phyloP scores from a whole-genome alignment of 37 sponge, comb jelly and placozoan species.

The Theonella swinhoei region DNA sequence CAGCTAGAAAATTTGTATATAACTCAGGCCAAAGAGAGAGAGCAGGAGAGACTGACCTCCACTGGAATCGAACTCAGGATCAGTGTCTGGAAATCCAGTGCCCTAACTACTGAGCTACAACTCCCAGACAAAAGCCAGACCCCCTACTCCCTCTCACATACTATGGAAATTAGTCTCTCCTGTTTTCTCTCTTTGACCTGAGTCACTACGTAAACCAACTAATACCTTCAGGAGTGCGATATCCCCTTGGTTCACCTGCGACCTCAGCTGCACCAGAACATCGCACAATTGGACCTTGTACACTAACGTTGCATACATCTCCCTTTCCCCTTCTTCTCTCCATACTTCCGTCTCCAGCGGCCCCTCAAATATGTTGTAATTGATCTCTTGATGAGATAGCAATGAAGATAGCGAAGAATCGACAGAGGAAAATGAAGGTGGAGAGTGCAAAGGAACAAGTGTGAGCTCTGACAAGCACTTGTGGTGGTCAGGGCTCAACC shows the following conservation, averaged over 20 bases:
- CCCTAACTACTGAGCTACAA: no score
- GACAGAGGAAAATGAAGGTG: not conserved
- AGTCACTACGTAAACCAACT: no score
- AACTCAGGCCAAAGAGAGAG: no score
- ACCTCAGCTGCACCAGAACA: not conserved
- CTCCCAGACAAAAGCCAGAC: no score
- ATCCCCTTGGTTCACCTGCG: not conserved
- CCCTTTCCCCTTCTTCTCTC: not conserved
- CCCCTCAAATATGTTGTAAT: not conserved
- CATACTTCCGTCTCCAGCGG: not conserved
- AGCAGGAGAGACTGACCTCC: no score
- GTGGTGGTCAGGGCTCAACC: not conserved
- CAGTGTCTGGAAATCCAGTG: no score
- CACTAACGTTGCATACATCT: not conserved
- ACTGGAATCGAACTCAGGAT: no score
- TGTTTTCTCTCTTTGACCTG: no score
- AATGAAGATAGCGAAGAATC: not conserved
- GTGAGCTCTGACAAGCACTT: not conserved
- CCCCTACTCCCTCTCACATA: no score
- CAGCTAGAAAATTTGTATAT: no score
- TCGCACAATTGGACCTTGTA: not conserved
- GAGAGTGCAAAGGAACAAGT: not conserved
- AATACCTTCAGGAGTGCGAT: not conserved
- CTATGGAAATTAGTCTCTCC: no score
- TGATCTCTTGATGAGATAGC: not conserved